Evolutionary conservation across 2,888 invertebrate species (phyloP), one percentile per base, ranked within the genome.

Genomic region (Tineola bisselliella): DNA sequence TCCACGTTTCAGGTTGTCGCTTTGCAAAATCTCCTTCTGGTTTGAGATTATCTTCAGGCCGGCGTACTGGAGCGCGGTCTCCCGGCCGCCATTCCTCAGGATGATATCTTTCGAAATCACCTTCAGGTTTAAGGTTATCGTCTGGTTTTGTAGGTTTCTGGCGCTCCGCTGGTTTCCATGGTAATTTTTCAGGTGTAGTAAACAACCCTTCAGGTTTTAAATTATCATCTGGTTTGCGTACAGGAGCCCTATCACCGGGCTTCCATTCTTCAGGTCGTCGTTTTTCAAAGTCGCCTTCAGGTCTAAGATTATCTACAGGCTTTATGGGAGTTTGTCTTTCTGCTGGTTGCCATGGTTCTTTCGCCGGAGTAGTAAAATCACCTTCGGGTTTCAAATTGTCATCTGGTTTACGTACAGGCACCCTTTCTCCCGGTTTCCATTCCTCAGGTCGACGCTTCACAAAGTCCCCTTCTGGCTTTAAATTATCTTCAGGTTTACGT

Each of bases 161-260:
- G 61, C 79, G 68, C 59, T 84, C 78, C 12, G 77, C 84, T 0
- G 84, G 83, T 0, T 68, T 67, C 71, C 76, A 75, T 62, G 76
- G 71, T 38, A 70, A 66, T 30, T 75, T 68, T 61, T 70, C 69
- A 0, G 75, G 74, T 63, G 73, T 74, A 52, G 79, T 79, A 63
- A 89, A 88, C 15, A 89, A 88, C 8, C 90, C 90, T 69, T 89
- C 90, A 0, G 88, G 80, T 59, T 76, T 80, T 0, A 91, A 75
- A 70, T 91, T 91, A 68, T 91, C 90, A 65, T 79, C 72, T 0
- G 89, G 91, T 64, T 86, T 90, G 65, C 77, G 88, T 3, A 78
- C 78, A 57, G 79, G 79, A 44, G 81, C 86, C 63, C 88, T 71
- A 66, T 88, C 88, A 54, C 75, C 84, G 43, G 77, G 83, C 60